Conservation (phyloP, 2,797 vertebrate genomes). For the Euthynnus affinis region DNA sequence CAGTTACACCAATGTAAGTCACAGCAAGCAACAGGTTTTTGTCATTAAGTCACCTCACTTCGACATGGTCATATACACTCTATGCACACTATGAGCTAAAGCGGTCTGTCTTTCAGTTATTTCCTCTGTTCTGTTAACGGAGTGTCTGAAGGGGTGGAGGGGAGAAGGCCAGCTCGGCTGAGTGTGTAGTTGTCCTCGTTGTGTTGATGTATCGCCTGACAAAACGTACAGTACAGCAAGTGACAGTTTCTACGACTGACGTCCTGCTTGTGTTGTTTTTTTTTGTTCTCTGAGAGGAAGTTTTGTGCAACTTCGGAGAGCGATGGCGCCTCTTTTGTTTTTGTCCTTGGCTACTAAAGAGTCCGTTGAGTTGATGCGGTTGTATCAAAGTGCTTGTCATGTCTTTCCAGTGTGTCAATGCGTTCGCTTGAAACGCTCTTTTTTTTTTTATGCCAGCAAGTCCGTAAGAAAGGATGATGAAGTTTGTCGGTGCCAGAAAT, state of each 20-base stretch:
- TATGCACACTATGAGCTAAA: slow-evolving; percentile 89
- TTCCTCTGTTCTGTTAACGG: slow-evolving; percentile 83
- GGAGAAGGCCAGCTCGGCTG: slow-evolving; percentile 89
- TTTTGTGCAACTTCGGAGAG: slow-evolving; percentile 69
- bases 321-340: slow-evolving; percentile 39
- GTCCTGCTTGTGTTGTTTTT: slow-evolving; percentile 26
- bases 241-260: slow-evolving; percentile 50
- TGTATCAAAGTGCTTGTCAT: slow-evolving; percentile 79
- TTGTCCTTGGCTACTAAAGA: slow-evolving; percentile 70
- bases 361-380: slow-evolving; percentile 65
- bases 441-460: slow-evolving; percentile 23
- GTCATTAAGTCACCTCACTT: slow-evolving; percentile 79
- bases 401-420: slow-evolving; percentile 54
- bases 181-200: slow-evolving; percentile 75
- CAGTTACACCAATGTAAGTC: slow-evolving; percentile 93
- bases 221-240: slow-evolving; percentile 70
- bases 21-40: slow-evolving; percentile 91
- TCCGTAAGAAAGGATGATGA: slow-evolving; percentile 45
- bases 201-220: slow-evolving; percentile 59
- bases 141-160: slow-evolving; percentile 71
- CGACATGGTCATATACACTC: slow-evolving; percentile 87
- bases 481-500: slow-evolving; percentile 36
- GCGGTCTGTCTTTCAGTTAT: slow-evolving; percentile 91
- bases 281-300: slow-evolving; percentile 59
- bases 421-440: slow-evolving; percentile 41